A percentile compares a stretch with the other conserved stretches of the same genome.
Conservation (phyloP, 2,888 invertebrate species). For the Caradrina kadenii region DNA sequence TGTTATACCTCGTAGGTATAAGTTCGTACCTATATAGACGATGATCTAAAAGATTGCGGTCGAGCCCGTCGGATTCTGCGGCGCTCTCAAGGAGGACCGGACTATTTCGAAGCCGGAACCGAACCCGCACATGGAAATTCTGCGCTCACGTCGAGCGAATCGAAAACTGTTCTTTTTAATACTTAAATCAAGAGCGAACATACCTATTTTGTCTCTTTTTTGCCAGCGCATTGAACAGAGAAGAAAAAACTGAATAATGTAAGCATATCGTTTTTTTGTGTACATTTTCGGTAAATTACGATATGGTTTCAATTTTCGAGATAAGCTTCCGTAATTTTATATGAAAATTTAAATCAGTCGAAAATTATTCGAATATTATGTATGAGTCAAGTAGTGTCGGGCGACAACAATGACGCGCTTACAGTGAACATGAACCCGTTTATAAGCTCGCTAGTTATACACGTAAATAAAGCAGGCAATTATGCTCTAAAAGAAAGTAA, state of each 20-base stretch:
- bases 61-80: slow-evolving; percentile 77
- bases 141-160: slow-evolving; percentile 71
- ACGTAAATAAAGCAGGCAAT: slow-evolving; percentile 3
- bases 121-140: slow-evolving; percentile 77
- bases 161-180: slow-evolving; percentile 69
- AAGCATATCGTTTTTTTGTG: slow-evolving; percentile 36
- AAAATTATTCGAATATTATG: slow-evolving; percentile 35
- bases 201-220: slow-evolving; percentile 45
- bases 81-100: slow-evolving; percentile 88
- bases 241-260: slow-evolving; percentile 26
- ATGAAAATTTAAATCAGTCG: slow-evolving; percentile 31
- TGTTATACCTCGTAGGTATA: slow-evolving; percentile 55
- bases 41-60: slow-evolving; percentile 85
- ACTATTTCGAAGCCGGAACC: slow-evolving; percentile 88
- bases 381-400: slow-evolving; percentile 11
- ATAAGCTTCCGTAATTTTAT: slow-evolving; percentile 58
- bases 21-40: slow-evolving; percentile 66
- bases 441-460: background rate
- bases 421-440: slow-evolving; percentile 16
- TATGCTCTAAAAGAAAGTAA: background rate
- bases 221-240: slow-evolving; percentile 29
- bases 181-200: slow-evolving; percentile 60
- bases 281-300: slow-evolving; percentile 56
- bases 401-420: slow-evolving; percentile 38
- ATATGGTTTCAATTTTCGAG: slow-evolving; percentile 42